Percentiles rank a stretch among this genome's conserved stretches.
Conservation (phyloP, 2,888 invertebrate species). For the Opisthograptis luteolata region DNA sequence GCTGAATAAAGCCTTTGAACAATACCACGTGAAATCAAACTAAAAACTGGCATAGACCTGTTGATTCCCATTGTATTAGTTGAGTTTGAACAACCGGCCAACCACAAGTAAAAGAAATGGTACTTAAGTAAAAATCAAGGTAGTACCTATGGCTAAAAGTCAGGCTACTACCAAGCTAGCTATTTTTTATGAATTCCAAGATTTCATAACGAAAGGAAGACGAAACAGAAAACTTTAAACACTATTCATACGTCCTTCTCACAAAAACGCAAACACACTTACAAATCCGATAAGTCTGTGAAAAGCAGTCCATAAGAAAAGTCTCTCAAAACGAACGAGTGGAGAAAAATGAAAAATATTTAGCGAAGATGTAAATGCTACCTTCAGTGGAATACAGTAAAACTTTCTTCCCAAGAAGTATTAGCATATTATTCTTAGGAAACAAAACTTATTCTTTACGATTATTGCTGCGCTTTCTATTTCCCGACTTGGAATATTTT, state of each 20-base stretch:
- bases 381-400: slow-evolving; percentile 36
- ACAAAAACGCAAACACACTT: too few species aligned
- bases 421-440: slow-evolving; percentile 46
- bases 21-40: slow-evolving; percentile 12
- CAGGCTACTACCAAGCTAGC: too few species aligned
- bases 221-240: too few species aligned
- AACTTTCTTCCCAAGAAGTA: slow-evolving; percentile 37
- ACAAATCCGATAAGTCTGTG: too few species aligned
- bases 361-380: slow-evolving; percentile 27
- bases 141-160: too few species aligned
- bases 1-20: slow-evolving; percentile 3
- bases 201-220: too few species aligned
- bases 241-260: too few species aligned
- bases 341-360: slow-evolving; percentile 34
- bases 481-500: slow-evolving; percentile 19
- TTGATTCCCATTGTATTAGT: slow-evolving; percentile 20
- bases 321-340: slow-evolving; percentile 16
- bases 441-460: slow-evolving; percentile 49
- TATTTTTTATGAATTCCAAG: too few species aligned
- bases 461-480: slow-evolving; percentile 38
- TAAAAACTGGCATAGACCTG: slow-evolving; percentile 10
- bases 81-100: neutral
- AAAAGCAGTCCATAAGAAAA: too few species aligned
- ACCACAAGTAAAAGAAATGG: too few species aligned
- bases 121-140: neutral